Evolutionary conservation across 1,140 invertebrate genomes (phyloP).

Genomic region (Drosophila littoralis): DNA sequence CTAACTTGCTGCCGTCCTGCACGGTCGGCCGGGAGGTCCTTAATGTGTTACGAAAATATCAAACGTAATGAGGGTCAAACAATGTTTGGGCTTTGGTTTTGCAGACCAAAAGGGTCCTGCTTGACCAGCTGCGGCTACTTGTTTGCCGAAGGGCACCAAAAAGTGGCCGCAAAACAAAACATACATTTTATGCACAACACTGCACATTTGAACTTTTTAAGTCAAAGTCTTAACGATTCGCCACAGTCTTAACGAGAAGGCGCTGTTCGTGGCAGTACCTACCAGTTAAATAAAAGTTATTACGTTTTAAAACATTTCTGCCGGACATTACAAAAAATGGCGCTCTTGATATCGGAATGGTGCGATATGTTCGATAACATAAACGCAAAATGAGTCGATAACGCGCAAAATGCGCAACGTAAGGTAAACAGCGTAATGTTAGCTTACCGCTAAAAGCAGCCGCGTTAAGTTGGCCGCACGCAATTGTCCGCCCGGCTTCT

Average conservation of each 20-base stretch:
- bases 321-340: neutral
- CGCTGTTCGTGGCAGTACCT: too few relatives aligned
- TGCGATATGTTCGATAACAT: neutral
- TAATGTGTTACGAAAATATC: conserved; percentile 71
- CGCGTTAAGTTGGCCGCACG: conserved; percentile 6
- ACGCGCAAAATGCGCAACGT: conserved; percentile 1
- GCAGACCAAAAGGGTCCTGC: conserved; percentile 30
- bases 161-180: conserved; percentile 52
- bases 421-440: conserved; percentile 2
- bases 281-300: too few relatives aligned
- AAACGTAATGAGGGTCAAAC: conserved; percentile 80
- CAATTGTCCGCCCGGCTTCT: neutral
- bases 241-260: neutral
- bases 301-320: too few relatives aligned
- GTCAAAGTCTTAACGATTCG: conserved; percentile 17
- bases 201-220: conserved; percentile 39
- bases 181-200: conserved; percentile 44
- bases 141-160: conserved; percentile 35
- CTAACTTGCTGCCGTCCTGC: conserved; percentile 59
- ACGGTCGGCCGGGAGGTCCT: conserved; percentile 12
- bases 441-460: neutral
- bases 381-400: neutral
- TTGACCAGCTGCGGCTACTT: conserved; percentile 39
- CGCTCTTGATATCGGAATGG: neutral
- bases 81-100: conserved; percentile 66